Base-by-base conservation (phyloP, 2,888 invertebrate genomes). In the Eupithecia insigniata region DNA sequence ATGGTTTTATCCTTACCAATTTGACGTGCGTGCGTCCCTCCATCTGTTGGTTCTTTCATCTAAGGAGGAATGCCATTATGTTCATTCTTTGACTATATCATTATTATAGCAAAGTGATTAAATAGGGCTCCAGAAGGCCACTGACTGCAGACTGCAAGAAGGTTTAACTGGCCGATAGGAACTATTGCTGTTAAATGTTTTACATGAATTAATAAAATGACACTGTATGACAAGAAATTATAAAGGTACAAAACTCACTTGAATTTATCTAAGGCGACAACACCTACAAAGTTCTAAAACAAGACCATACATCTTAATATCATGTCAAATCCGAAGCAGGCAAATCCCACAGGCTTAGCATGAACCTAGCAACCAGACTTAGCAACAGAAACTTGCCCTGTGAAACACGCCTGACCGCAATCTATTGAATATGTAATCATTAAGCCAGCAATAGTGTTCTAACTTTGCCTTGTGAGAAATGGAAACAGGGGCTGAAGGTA, bases 381-480 rank as follows among this genome's bases (percentile, higher is more conserved):
- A 60, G 30, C 30, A 39, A 58, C 64, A 65, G 67, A 58, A 67
- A 65, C 71, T 58, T 68, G 43, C 65, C 65, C 51, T 58, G 65
- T 66, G 66, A 62, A 62, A 72, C 51, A 69, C 65, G 61, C 66
- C 51, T 67, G 51, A 69, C 72, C 72, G 66, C 69, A 62, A 55
- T 51, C 66, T 72, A 72, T 72, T 72, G 69, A 69, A 72, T 72
- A 72, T 69, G 62, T 72, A 62, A 72, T 55, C 66, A 69, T 66
- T 69, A 26, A 55, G 39, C 66, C 22, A 46, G 34, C 60, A 36
- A 69, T 67, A 62, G 39, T 61, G 62, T 55, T 67, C 43, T 51
- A 66, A 69, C 66, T 72, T 69, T 66, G 55, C 28, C 34, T 18
- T 28, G 68, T 58, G 36, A 66, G 72, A 32, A 43, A 69, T 61